phyloP scores from a whole-genome alignment of 2,888 invertebrate species.

The Polylopha cassiicola region DNA sequence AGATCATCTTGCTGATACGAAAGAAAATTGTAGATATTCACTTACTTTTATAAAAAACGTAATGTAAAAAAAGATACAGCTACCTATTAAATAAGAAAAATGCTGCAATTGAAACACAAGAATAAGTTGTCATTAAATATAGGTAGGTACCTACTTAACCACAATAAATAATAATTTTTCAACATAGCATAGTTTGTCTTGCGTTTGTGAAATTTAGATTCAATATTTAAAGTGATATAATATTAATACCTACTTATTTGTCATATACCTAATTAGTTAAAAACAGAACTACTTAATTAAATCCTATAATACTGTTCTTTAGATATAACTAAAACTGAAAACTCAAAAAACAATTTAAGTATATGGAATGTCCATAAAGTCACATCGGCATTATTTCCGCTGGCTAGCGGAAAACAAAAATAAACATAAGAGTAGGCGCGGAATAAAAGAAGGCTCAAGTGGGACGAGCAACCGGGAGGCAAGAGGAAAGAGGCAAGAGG shows the following conservation, averaged over 20 bases:
- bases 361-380: constrained; percentile 42
- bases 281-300: constrained; percentile 10
- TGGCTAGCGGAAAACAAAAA: constrained; percentile 74
- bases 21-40: constrained; percentile 19
- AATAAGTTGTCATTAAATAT: too few species aligned
- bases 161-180: constrained; percentile 3
- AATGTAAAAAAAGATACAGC: too few species aligned
- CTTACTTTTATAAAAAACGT: too few species aligned
- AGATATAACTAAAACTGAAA: neutral
- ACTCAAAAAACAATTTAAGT: neutral
- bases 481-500: constrained; percentile 39
- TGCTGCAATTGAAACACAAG: too few species aligned
- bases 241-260: neutral
- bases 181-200: constrained; percentile 1
- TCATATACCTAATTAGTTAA: constrained; percentile 2
- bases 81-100: too few species aligned
- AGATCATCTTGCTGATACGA: constrained; percentile 50
- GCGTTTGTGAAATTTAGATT: neutral
- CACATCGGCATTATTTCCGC: constrained; percentile 66
- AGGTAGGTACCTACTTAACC: constrained; percentile 2
- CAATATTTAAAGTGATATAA: neutral
- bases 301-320: neutral
- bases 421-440: constrained; percentile 69
- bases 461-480: constrained; percentile 66
- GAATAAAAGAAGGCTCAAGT: constrained; percentile 74